Percentiles rank a stretch among this genome's conserved stretches.
Conservation (phyloP, 30 jellyfish, hydroid and myxozoan species). For the Sanderia malayensis region DNA sequence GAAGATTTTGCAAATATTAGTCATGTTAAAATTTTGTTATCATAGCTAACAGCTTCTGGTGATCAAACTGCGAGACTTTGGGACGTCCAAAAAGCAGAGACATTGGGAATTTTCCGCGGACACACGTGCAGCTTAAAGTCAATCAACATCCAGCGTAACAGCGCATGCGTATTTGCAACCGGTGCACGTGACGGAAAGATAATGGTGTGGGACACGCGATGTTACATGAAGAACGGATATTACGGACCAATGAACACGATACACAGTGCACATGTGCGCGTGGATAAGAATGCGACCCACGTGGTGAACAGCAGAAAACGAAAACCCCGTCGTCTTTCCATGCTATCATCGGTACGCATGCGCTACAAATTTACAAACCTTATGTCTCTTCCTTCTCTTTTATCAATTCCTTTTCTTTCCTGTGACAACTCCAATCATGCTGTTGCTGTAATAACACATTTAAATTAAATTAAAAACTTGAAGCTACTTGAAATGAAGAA, state of each 20-base stretch:
- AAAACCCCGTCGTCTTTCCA: constrained; percentile 58
- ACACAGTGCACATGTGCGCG: constrained; percentile 71
- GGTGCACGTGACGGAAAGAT: constrained; percentile 99
- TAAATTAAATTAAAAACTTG: too few species aligned
- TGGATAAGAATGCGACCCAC: constrained; percentile 47
- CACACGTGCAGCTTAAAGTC: constrained; percentile 95
- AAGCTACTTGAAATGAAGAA: too few species aligned
- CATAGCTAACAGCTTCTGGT: constrained; percentile 93
- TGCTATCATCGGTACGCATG: constrained; percentile 53
- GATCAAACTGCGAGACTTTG: constrained; percentile 97
- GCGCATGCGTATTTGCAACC: constrained; percentile 84
- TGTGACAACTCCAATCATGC: too few species aligned
- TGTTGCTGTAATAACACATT: too few species aligned
- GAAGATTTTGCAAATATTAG: too few species aligned
- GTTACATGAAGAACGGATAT: constrained; percentile 90
- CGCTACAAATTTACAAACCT: too few species aligned
- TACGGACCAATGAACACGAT: constrained; percentile 77
- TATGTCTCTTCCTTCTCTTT: too few species aligned
- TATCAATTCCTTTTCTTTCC: too few species aligned
- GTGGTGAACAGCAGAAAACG: constrained; percentile 51
- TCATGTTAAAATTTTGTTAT: too few species aligned
- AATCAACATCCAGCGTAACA: constrained; percentile 63
- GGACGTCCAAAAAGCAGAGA: constrained; percentile 91
- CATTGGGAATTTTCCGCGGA: constrained; percentile 92
- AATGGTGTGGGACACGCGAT: constrained; percentile 97